Percentiles rank a stretch among this genome's conserved stretches.
These are phyloP conservation scores for Apoda limacodes DNA, from an alignment of 2,888 invertebrate genomes.

Conservation along the genomic window DNA sequence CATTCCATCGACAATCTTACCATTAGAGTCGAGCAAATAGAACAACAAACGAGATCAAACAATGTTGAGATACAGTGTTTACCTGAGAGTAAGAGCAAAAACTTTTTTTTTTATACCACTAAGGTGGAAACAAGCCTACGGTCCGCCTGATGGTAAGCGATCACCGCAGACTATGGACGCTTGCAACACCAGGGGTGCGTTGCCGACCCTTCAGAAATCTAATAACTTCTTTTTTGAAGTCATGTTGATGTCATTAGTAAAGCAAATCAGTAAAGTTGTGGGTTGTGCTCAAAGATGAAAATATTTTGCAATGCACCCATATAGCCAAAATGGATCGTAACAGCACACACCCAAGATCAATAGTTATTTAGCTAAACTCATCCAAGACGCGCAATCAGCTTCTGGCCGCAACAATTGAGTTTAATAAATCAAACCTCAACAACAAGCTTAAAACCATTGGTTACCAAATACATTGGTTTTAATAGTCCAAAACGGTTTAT, in stretches of 20 bases:
- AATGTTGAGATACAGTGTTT: constrained; percentile 14
- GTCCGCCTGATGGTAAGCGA: too few species aligned
- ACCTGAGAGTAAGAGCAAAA: constrained; percentile 13
- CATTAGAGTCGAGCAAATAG: too few species aligned
- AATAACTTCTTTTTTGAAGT: too few species aligned
- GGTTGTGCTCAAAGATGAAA: constrained; percentile 8
- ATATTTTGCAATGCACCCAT: constrained; percentile 11
- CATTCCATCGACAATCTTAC: too few species aligned
- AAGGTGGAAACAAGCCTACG: too few species aligned
- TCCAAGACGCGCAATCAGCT: constrained; percentile 12
- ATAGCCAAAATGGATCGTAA: constrained; percentile 10
- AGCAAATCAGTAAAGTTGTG: constrained; percentile 5
- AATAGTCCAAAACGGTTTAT: constrained; percentile 6
- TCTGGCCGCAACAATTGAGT: constrained; percentile 10
- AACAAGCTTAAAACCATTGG: constrained; percentile 15
- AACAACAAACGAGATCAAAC: too few species aligned
- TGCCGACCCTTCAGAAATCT: too few species aligned
- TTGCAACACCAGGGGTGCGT: too few species aligned
- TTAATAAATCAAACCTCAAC: constrained; percentile 11
- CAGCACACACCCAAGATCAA: constrained; percentile 13
- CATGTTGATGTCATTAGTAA: constrained; percentile 3
- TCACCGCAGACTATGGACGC: too few species aligned
- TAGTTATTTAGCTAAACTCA: constrained; percentile 13
- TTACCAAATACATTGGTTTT: constrained; percentile 6
- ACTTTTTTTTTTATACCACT: too few species aligned